phyloP scores from a whole-genome alignment of 2,113 vertebrate genomes.

The Pachyramphus minor region DNA sequence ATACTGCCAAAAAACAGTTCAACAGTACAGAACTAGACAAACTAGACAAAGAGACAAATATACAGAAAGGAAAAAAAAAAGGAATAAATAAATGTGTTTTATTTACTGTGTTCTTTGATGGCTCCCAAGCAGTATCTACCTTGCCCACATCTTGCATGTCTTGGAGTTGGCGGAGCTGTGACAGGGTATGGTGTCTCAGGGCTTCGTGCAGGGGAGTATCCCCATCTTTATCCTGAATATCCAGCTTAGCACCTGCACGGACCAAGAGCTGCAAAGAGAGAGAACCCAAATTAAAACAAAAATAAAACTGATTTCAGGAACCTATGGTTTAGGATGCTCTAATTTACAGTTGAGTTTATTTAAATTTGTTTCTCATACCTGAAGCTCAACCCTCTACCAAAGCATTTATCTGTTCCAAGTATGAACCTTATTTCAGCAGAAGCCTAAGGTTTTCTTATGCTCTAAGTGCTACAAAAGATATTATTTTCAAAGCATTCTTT shows the following conservation, averaged over 20 bases:
- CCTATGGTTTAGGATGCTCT: not conserved
- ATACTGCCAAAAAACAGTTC: not conserved
- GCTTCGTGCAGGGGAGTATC: constrained; percentile 98
- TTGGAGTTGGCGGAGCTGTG: constrained; percentile 95
- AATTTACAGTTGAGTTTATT: not conserved
- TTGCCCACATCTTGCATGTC: constrained; percentile 99
- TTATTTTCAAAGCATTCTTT: not conserved
- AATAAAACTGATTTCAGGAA: not conserved
- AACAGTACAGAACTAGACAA: constrained; percentile 38
- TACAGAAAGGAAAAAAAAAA: not conserved
- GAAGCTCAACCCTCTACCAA: not conserved
- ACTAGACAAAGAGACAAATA: not conserved
- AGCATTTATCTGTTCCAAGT: not conserved
- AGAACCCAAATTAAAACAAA: not conserved
- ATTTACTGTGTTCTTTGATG: constrained; percentile 97
- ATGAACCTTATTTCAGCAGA: not conserved
- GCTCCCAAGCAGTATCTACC: constrained; percentile 95
- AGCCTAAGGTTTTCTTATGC: not conserved
- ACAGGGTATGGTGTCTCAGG: constrained; percentile 95
- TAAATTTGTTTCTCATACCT: not conserved
- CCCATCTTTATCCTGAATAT: constrained; percentile 98
- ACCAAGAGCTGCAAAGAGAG: constrained; percentile 85
- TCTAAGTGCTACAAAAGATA: not conserved
- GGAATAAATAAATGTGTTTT: constrained; percentile 52
- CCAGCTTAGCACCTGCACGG: constrained; percentile 94